phyloP scores from a whole-genome alignment of 1,140 invertebrate genomes.

The Camponotus floridanus region DNA sequence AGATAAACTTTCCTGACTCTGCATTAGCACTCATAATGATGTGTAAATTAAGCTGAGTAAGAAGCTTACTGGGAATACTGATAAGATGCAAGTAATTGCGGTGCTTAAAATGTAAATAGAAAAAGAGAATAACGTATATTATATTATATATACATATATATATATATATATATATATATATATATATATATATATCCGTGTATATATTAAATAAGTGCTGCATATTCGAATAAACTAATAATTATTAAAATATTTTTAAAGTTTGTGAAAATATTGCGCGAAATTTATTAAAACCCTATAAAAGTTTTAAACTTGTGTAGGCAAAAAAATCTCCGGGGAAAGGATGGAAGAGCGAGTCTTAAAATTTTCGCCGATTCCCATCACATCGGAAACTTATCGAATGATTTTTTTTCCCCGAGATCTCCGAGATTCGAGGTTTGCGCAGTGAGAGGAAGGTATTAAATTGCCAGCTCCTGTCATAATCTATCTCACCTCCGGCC shows the following conservation, averaged over 20 bases:
- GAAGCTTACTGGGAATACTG: conserved; percentile 5
- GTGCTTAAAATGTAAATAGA: conserved; percentile 13
- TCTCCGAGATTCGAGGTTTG: conserved; percentile 48
- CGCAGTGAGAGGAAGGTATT: conserved; percentile 64
- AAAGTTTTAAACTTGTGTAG: conserved; percentile 23
- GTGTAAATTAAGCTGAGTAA: conserved; percentile 32
- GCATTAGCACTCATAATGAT: conserved; percentile 35
- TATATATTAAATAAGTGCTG: neutral
- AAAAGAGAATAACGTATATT: conserved; percentile 17
- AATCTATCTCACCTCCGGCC: conserved; percentile 76
- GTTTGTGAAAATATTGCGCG: neutral
- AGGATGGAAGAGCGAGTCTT: neutral
- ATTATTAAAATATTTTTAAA: conserved; percentile 4
- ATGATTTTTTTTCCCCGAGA: conserved; percentile 33
- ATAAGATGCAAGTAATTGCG: conserved; percentile 36
- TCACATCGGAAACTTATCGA: conserved; percentile 51
- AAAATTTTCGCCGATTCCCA: conserved; percentile 27
- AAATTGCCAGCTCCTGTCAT: conserved; percentile 75
- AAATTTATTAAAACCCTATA: conserved; percentile 18
- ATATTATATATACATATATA: neutral
- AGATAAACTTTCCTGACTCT: conserved; percentile 29
- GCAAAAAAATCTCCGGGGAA: neutral
- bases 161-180: too few species aligned
- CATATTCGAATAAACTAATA: conserved; percentile 3
- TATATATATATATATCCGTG: neutral